Percentiles rank a stretch among this genome's conserved stretches.
These are phyloP conservation scores for Ancistrus triradiatus DNA, from an alignment of 2,113 vertebrate species.

Conservation along the genomic window DNA sequence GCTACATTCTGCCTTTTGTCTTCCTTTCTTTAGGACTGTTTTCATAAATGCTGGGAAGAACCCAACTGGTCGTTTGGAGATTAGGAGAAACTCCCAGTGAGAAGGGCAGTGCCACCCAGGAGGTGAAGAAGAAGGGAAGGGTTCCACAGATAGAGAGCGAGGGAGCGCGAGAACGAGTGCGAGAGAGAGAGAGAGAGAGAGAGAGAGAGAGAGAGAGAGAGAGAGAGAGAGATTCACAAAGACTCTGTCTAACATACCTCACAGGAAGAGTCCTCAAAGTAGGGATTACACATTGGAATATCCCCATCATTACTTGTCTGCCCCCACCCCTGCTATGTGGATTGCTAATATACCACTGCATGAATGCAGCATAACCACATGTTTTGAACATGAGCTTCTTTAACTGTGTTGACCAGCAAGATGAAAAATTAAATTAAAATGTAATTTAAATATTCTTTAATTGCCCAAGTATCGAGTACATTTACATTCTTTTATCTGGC, in stretches of 20 bases:
- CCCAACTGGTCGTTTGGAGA: constrained; percentile 48
- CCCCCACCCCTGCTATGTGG: constrained; percentile 26
- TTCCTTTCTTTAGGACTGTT: constrained; percentile 39
- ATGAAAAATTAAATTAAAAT: neutral
- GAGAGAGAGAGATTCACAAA: constrained; percentile 25
- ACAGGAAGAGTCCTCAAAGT: constrained; percentile 41
- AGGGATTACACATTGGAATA: constrained; percentile 41
- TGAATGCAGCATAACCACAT: neutral
- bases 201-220: constrained; percentile 23
- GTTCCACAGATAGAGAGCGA: constrained; percentile 9
- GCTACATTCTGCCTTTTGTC: constrained; percentile 28
- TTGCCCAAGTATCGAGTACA: too few relatives aligned
- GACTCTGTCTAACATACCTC: constrained; percentile 32
- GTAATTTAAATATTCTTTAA: neutral
- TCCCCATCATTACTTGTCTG: constrained; percentile 42
- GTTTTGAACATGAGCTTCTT: neutral
- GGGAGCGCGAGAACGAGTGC: too few relatives aligned
- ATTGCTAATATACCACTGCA: constrained; percentile 7
- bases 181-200: too few relatives aligned
- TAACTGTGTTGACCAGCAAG: neutral
- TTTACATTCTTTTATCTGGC: neutral
- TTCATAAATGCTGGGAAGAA: constrained; percentile 40
- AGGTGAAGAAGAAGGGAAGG: constrained; percentile 24
- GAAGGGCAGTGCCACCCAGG: constrained; percentile 46
- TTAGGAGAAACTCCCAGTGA: constrained; percentile 45